Base-by-base conservation (phyloP, 2,113 vertebrate species). In the Tachycineta bicolor region DNA sequence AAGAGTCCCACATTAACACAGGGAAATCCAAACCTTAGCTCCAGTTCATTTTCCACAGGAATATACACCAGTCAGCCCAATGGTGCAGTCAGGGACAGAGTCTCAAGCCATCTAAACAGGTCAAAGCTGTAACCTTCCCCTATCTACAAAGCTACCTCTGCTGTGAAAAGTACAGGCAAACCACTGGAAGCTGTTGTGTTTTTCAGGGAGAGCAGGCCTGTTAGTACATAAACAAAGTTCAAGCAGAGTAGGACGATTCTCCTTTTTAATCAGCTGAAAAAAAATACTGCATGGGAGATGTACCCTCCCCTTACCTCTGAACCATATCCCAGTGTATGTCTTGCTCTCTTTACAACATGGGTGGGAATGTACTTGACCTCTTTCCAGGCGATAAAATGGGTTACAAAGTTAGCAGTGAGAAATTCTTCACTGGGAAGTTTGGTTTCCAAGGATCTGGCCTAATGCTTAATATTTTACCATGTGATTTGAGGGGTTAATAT, bases 11-110 rank as follows among this genome's bases (percentile, higher is more conserved):
- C 55, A 73, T 84, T 83, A 92, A 93, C 29, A 94, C 47, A 86
- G 64, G 65, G 52, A 90, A 78, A 83, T 60, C 95, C 83, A 93
- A 84, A 67, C 69, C 90, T 81, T 58, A 86, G 39, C 49, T 94
- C 88, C 89, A 91, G 90, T 85, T 93, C 63, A 44, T 74, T 86
- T 94, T 91, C 87, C 93, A 95, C 82, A 90, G 83, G 78, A 95
- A 95, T 67, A 87, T 33, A 91, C 53, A 90, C 63, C 87, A 90
- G 83, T 59, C 87, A 95, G 76, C 79, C 85, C 90, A 71, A 20
- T 14, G 83, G 90, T 92, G 88, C 85, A 71, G 31, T 49, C 63
- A 77, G 1, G 14, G 74, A 82, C 73, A 89, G 65, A 64, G 68
- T 81, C 84, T 88, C 56, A 63, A 76, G 82, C 75, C 41, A 77